A percentile compares a stretch with the other conserved stretches of the same genome.
These are phyloP conservation scores for Schlechtendalia chinensis DNA, from an alignment of 1,140 invertebrate genomes.

Conservation along the genomic window DNA sequence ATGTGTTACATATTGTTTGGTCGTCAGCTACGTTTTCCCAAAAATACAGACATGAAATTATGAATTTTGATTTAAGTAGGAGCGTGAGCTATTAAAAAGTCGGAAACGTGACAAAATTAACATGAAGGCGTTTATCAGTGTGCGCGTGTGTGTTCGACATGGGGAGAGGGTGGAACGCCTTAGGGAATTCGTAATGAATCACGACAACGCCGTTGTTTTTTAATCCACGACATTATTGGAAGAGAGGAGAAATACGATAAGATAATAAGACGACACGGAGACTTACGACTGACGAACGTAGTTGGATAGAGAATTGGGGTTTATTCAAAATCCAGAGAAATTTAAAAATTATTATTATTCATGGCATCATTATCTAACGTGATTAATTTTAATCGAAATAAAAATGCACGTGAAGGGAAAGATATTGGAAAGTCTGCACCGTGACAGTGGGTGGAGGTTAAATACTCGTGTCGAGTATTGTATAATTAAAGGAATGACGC, in stretches of 20 bases:
- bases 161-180: neutral
- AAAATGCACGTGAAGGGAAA: no score
- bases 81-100: neutral
- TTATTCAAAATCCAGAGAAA: neutral
- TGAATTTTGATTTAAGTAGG: neutral
- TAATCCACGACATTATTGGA: neutral
- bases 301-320: neutral
- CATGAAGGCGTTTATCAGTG: neutral
- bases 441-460: no score
- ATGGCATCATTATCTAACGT: neutral
- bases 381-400: constrained; percentile 20
- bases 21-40: neutral
- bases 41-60: neutral
- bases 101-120: constrained; percentile 21
- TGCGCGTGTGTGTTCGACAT: neutral
- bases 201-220: neutral
- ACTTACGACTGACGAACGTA: neutral
- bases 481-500: constrained; percentile 6
- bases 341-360: neutral
- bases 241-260: no score
- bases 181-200: constrained; percentile 24
- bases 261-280: neutral
- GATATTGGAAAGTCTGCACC: neutral
- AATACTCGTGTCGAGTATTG: constrained; percentile 6
- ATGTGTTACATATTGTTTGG: no score